Evolutionary conservation across 2,797 vertebrate species (phyloP), one percentile per base, ranked within the genome.

Genomic region (Prunella strophiata): DNA sequence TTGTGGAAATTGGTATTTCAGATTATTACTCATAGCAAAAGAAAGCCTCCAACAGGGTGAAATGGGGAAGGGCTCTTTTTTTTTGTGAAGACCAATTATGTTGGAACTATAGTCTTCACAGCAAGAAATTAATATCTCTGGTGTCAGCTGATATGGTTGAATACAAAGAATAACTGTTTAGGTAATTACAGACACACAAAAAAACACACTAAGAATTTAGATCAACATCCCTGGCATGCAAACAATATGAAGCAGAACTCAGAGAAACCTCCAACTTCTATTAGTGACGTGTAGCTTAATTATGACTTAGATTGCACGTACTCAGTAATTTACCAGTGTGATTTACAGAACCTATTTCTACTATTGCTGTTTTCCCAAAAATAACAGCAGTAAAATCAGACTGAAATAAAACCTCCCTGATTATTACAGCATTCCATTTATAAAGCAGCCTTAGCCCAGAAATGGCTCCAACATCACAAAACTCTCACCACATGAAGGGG

Each of bases 91-190:
- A 85, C 13, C 38, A 78, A 62, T 86, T 86, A 70, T 62, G 40
- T 36, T 65, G 29, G 32, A 76, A 66, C 40, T 79, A 52, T 3
- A 73, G 59, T 68, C 43, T 88, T 68, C 81, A 87, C 55, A 87
- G 80, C 59, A 95, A 95, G 71, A 93, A 96, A 94, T 87, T 48
- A 82, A 82, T 84, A 93, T 54, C 67, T 40, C 48, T 70, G 27
- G 84, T 85, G 63, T 93, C 77, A 96, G 89, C 48, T 94, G 84
- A 94, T 87, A 89, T 1, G 15, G 52, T 7, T 82, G 59, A 82
- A 93, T 40, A 94, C 89, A 96, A 95, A 90, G 80, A 91, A 66
- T 18, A 91, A 88, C 30, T 89, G 59, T 91, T 93, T 74, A 94
- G 63, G 71, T 76, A 93, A 92, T 85, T 89, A 89, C 21, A 91